A percentile compares a stretch with the other conserved stretches of the same genome.
Evolutionary conservation across 2,113 vertebrate genomes (phyloP).

Genomic region (Microtus montanus): DNA sequence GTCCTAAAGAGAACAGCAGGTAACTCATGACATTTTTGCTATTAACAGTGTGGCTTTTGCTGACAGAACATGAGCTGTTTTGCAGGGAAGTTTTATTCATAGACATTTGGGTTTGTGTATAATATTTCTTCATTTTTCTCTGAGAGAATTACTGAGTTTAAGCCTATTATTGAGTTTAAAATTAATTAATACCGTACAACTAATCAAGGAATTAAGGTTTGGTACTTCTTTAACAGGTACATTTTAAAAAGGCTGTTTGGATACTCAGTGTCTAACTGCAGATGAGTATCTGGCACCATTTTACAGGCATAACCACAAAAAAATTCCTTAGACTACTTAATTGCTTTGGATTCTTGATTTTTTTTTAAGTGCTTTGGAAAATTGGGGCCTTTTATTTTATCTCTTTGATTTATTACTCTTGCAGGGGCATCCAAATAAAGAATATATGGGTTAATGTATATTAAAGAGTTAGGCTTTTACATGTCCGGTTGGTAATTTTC

Average conservation of each 20-base stretch:
- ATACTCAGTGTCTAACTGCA: neutral
- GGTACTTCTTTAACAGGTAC: neutral
- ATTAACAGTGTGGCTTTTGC: neutral
- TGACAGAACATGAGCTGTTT: neutral
- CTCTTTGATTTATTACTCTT: neutral
- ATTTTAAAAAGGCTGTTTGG: neutral
- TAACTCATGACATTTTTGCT: constrained; percentile 68
- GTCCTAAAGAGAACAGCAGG: constrained; percentile 93
- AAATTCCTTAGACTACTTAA: neutral
- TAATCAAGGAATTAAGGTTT: constrained; percentile 19
- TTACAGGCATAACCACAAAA: neutral
- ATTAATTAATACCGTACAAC: neutral
- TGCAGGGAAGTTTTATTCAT: neutral
- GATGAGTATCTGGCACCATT: neutral
- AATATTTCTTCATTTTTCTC: neutral
- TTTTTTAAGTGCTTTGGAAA: neutral
- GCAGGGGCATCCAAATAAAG: neutral
- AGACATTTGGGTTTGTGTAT: neutral
- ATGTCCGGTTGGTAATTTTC: neutral
- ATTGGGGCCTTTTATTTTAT: neutral
- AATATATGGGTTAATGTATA: neutral
- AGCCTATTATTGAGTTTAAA: neutral
- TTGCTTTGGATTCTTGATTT: neutral
- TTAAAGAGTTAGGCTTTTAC: neutral
- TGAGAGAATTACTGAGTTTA: neutral